Evolutionary conservation across 2,888 invertebrate genomes (phyloP), one percentile per base, ranked within the genome.

Genomic region (Hoplodrina blanda): DNA sequence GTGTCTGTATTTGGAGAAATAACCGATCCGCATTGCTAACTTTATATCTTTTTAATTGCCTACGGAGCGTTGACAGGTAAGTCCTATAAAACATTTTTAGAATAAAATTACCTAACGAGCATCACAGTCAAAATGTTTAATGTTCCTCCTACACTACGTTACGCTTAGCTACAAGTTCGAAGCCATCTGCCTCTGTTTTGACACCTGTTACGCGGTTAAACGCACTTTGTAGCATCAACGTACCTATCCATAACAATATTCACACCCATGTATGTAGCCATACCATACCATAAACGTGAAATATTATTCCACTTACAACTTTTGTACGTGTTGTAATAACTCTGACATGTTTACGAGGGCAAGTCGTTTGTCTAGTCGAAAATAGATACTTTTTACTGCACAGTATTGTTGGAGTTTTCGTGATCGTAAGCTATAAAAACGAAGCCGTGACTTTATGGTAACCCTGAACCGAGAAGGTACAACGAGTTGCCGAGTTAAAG

Each of bases 141-240:
- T 37, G 19, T 69, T 62, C 73, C 77, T 78, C 76, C 65, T 81
- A 25, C 5, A 33, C 41, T 13, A 44, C 44, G 44, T 2, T 44
- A 17, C 46, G 46, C 5, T 46, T 46, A 46, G 46, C 44, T 63
- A 13, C 44, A 65, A 61, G 60, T 55, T 67, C 37, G 53, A 54
- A 74, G 46, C 85, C 84, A 89, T 85, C 83, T 87, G 85, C 81
- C 59, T 76, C 82, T 84, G 84, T 89, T 89, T 88, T 85, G 87
- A 91, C 91, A 92, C 91, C 91, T 93, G 90, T 88, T 89, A 83
- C 82, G 78, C 83, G 87, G 79, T 83, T 69, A 75, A 87, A 70
- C 84, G 80, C 77, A 76, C 78, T 75, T 67, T 67, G 69, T 63
- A 63, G 41, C 53, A 50, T 62, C 17, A 78, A 62, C 41, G 41